These are phyloP conservation scores for Anoplius nigerrimus DNA, from an alignment of 2,888 invertebrate genomes.

Conservation along the genomic window DNA sequence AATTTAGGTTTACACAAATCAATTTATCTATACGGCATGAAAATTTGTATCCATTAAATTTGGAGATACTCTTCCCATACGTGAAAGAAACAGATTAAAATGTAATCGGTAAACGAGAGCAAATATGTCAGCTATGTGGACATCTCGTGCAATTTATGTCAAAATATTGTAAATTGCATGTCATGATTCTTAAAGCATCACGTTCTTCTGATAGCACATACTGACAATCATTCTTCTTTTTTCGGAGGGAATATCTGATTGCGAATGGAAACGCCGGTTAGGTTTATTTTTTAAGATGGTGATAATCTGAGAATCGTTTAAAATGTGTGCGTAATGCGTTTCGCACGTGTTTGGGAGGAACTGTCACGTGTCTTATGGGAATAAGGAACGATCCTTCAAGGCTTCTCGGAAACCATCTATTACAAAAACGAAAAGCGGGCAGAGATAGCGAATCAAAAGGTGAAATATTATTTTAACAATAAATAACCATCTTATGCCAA, in stretches of 20 bases:
- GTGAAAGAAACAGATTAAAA: too few species aligned
- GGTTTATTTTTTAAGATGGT: not conserved
- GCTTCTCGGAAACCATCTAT: constrained; percentile 29
- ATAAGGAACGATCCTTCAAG: constrained; percentile 13
- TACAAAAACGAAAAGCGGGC: constrained; percentile 4
- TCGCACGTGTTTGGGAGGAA: constrained; percentile 10
- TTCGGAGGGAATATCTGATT: not conserved
- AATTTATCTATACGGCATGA: too few species aligned
- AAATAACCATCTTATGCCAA: too few species aligned
- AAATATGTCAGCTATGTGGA: too few species aligned
- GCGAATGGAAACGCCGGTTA: constrained; percentile 2
- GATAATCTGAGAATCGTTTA: constrained; percentile 10
- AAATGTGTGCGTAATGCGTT: constrained; percentile 12
- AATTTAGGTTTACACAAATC: too few species aligned
- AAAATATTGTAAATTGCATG: too few species aligned
- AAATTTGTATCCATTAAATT: too few species aligned
- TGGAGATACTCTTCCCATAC: too few species aligned
- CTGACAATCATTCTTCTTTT: not conserved
- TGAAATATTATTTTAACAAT: too few species aligned
- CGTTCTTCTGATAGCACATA: not conserved
- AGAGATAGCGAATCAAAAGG: not conserved
- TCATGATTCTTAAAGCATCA: too few species aligned
- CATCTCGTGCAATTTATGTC: too few species aligned
- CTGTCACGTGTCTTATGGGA: not conserved
- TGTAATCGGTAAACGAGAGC: too few species aligned